Conservation (phyloP, 1,140 invertebrate species). For the Drosophila quadrilineata region DNA sequence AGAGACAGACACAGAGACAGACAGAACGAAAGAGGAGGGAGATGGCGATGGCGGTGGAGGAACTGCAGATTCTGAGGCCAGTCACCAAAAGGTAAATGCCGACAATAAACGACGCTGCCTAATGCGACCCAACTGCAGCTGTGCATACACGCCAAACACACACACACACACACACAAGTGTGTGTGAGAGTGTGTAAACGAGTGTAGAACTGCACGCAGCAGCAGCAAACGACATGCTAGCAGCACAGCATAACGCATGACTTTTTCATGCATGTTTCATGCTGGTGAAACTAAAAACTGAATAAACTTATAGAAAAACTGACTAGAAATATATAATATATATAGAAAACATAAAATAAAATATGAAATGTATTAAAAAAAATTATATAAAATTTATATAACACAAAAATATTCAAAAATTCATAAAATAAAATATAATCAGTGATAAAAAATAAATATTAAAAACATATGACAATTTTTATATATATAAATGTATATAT, state of each 20-base stretch:
- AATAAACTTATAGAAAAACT: not conserved
- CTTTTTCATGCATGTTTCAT: not conserved
- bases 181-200: not conserved
- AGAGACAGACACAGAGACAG: not conserved
- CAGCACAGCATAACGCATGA: not conserved
- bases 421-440: no score
- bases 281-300: not conserved
- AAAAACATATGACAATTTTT: no score
- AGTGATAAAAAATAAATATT: no score
- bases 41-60: not conserved
- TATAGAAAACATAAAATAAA: no score
- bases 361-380: no score
- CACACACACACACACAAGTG: no score
- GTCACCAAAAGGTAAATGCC: slow-evolving; percentile 17
- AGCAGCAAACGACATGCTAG: not conserved
- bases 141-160: no score
- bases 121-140: not conserved
- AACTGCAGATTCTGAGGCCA: no score
- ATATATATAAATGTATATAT: no score
- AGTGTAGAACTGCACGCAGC: slow-evolving; percentile 8
- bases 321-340: no score
- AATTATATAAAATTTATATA: no score
- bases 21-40: not conserved
- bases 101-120: slow-evolving; percentile 10
- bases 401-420: no score